A percentile compares a stretch with the other conserved stretches of the same genome.
Conservation (phyloP, 2,113 vertebrate genomes). For the Neotragus pygmaeus region DNA sequence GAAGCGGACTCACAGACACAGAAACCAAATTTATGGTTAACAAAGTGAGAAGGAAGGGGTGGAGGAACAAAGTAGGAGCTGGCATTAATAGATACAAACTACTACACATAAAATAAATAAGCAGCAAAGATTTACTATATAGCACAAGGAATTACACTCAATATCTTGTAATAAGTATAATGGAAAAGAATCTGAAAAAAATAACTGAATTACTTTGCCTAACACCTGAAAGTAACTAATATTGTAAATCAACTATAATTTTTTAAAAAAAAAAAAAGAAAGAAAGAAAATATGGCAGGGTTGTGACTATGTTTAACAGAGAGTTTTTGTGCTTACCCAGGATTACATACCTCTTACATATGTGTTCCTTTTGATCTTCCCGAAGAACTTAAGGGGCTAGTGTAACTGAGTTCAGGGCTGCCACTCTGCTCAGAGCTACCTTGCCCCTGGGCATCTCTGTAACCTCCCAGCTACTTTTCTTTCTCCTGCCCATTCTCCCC, state of each 20-base stretch:
- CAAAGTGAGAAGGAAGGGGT: neutral
- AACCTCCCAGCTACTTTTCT: neutral
- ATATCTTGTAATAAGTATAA: neutral
- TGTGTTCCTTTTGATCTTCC: neutral
- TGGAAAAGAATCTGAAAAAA: neutral
- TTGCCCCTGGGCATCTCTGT: neutral
- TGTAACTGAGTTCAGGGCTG: neutral
- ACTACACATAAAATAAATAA: neutral
- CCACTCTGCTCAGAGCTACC: neutral
- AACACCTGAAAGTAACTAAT: neutral
- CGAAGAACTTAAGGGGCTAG: neutral
- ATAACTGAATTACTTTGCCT: neutral
- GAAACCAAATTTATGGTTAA: neutral
- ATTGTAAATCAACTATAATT: neutral
- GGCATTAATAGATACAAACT: neutral
- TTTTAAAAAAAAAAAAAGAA: no score
- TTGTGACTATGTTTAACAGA: neutral
- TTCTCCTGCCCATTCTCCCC: neutral
- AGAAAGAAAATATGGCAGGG: neutral
- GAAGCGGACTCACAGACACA: neutral
- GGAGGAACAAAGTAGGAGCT: neutral
- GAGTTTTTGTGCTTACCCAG: neutral
- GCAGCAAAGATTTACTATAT: neutral
- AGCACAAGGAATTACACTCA: neutral
- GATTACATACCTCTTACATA: neutral